Evolutionary conservation across 2,888 invertebrate species (phyloP), one percentile per base, ranked within the genome.

Genomic region (Coenonympha glycerion): DNA sequence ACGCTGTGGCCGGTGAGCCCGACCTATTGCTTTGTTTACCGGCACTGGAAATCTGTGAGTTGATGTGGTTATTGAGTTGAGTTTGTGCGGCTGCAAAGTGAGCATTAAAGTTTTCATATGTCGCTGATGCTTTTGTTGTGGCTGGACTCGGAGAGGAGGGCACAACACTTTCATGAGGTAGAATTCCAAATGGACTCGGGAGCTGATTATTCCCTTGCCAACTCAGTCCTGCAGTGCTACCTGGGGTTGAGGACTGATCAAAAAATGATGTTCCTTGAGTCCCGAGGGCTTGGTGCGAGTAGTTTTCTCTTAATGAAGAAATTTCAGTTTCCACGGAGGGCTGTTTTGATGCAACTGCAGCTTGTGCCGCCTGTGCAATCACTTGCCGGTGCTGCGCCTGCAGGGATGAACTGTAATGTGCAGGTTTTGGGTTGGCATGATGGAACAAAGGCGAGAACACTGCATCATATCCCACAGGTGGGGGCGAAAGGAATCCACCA

Each of bases 401-500:
- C 76, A 88, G 88, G 66, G 90, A 85, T 68, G 90, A 87, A 76
- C 92, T 91, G 72, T 92, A 92, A 71, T 92, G 92, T 57, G 92
- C 91, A 63, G 92, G 92, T 76, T 93, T 93, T 8, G 92, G 89
- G 60, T 91, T 91, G 47, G 92, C 91, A 86, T 93, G 93, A 76
- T 94, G 94, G 79, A 95, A 94, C 57, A 95, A 80, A 56, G 95
- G 94, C 60, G 93, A 91, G 73, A 95, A 95, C 51, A 95, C 93
- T 62, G 92, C 90, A 75, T 95, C 95, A 78, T 95, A 95, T 63
- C 91, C 91, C 53, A 93, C 93, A 30, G 93, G 89, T 52, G 93
- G 91, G 40, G 93, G 92, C 39, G 93, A 91, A 34, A 94, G 82
- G 73, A 94, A 94, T 60, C 92, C 91, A 62, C 91, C 91, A 40